phyloP scores from a whole-genome alignment of 2,888 invertebrate species.

The Neuroscelio doddi region DNA sequence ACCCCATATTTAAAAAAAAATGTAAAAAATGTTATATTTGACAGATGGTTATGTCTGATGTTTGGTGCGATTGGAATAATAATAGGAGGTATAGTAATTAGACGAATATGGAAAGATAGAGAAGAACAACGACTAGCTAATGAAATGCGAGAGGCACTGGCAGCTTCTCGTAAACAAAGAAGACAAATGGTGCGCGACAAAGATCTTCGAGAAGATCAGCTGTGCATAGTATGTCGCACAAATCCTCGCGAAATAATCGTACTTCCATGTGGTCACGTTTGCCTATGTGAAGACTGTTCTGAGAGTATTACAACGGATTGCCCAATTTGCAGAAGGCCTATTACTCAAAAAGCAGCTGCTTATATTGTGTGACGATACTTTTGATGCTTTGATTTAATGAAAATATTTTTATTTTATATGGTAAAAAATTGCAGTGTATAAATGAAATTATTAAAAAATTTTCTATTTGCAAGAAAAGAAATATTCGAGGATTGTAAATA shows the following conservation, averaged over 20 bases:
- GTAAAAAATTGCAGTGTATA: no score
- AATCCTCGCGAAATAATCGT: constrained; percentile 91
- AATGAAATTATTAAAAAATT: no score
- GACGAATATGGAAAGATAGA: constrained; percentile 73
- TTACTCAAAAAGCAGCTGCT: constrained; percentile 82
- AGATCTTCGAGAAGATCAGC: constrained; percentile 77
- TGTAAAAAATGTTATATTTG: constrained; percentile 10
- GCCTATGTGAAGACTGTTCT: constrained; percentile 88
- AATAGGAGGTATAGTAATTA: constrained; percentile 72
- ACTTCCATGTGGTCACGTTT: constrained; percentile 92
- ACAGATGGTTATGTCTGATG: constrained; percentile 74
- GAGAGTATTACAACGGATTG: constrained; percentile 81
- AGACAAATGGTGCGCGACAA: constrained; percentile 78
- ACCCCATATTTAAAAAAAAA: no score
- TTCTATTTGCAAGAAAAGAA: no score
- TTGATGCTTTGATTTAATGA: no score
- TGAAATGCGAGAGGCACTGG: constrained; percentile 73
- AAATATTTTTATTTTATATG: no score
- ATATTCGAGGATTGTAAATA: no score
- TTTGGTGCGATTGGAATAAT: constrained; percentile 75
- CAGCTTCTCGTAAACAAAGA: constrained; percentile 78
- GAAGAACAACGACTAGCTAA: constrained; percentile 76
- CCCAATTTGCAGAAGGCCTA: constrained; percentile 84
- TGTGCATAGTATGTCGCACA: constrained; percentile 89
- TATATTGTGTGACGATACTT: constrained; percentile 77